Evolutionary conservation across 2,888 invertebrate genomes (phyloP).

Genomic region (Phyllotreta cruciferae): DNA sequence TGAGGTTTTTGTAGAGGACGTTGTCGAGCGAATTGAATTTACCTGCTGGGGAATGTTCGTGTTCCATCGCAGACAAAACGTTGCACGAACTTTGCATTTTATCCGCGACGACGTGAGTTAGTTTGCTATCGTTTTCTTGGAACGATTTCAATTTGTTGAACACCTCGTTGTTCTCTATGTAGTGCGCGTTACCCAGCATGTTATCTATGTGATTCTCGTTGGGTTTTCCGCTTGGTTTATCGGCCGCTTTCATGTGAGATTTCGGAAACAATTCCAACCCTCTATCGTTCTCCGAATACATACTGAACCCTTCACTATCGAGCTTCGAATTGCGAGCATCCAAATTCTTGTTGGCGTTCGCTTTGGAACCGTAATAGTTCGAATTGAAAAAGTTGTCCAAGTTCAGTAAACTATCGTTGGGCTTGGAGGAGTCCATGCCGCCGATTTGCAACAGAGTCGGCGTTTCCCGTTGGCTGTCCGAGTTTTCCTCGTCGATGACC

Average conservation of each 20-base stretch:
- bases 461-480: constrained; percentile 59
- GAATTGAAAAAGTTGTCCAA: constrained; percentile 56
- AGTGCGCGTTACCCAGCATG: too few species aligned
- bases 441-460: constrained; percentile 62
- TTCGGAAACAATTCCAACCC: background rate
- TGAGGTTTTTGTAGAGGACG: background rate
- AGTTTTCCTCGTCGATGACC: constrained; percentile 64
- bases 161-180: too few species aligned
- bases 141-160: too few species aligned
- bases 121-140: background rate
- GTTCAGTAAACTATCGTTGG: constrained; percentile 54
- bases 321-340: constrained; percentile 3
- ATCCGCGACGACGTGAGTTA: background rate
- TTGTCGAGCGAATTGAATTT: constrained; percentile 1
- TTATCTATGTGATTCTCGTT: too few species aligned
- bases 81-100: constrained; percentile 6
- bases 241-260: too few species aligned
- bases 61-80: background rate
- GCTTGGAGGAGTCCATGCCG: constrained; percentile 56
- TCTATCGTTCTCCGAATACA: background rate
- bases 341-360: background rate
- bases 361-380: constrained; percentile 48
- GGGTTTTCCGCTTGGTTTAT: too few species aligned
- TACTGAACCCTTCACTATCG: background rate
- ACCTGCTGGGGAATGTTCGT: background rate